These are phyloP conservation scores for Poecilia gillii DNA, from an alignment of 2,797 vertebrate species.

Conservation along the genomic window DNA sequence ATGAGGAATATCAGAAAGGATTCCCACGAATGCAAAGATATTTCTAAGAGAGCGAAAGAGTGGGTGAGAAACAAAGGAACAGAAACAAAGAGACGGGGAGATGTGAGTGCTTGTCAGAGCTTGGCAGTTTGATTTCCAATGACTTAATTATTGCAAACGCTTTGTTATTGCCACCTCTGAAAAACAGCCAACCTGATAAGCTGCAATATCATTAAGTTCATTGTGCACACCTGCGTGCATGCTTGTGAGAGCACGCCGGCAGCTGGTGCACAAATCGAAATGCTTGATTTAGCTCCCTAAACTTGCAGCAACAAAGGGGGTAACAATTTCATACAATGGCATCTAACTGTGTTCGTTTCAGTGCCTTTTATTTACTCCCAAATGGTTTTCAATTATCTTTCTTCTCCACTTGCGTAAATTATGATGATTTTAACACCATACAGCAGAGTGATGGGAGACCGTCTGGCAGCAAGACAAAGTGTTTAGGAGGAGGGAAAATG, in stretches of 20 bases:
- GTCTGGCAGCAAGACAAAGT: constrained; percentile 34
- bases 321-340: constrained; percentile 45
- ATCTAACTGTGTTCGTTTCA: constrained; percentile 31
- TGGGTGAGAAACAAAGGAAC: not conserved
- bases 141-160: constrained; percentile 45
- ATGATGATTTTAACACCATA: constrained; percentile 41
- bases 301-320: constrained; percentile 48
- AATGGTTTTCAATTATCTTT: constrained; percentile 72
- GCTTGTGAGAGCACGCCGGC: constrained; percentile 13
- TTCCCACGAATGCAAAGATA: not conserved
- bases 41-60: not conserved
- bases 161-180: constrained; percentile 47
- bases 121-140: constrained; percentile 56
- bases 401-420: constrained; percentile 58
- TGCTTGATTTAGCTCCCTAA: constrained; percentile 54
- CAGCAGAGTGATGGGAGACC: constrained; percentile 39
- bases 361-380: constrained; percentile 59
- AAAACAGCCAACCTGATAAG: constrained; percentile 45
- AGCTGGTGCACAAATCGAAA: constrained; percentile 16
- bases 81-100: not conserved
- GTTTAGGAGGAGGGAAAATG: constrained; percentile 17
- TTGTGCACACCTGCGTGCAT: constrained; percentile 8
- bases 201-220: constrained; percentile 26
- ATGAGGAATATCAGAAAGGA: not conserved
- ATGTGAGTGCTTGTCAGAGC: constrained; percentile 2